Base-by-base conservation (phyloP, 2,797 vertebrate species). In the Paedocypris micromegethes region DNA sequence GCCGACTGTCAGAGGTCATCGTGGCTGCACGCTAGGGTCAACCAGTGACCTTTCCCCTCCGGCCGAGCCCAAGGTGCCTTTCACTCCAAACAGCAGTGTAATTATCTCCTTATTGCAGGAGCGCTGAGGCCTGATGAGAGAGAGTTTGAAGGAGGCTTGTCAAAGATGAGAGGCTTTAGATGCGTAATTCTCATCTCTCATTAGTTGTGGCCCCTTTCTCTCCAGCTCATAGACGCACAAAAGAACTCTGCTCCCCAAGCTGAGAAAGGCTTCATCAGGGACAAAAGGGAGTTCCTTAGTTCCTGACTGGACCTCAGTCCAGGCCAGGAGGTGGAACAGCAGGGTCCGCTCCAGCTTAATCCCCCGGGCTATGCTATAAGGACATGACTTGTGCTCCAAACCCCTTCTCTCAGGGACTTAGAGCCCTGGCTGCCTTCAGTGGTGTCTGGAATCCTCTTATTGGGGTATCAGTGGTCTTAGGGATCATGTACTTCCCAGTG, bases 1-100 rank as follows among this genome's bases (percentile, higher is more conserved):
- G 53, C 74, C 67, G 71, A 76, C 75, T 70, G 70, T 76, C 69
- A 66, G 72, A 62, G 76, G 72, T 80, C 77, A 77, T 64, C 43
- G 54, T 48, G 65, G 72, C 75, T 75, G 77, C 76, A 79, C 75
- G 74, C 74, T 75, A 49, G 58, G 79, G 81, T 83, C 78, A 79
- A n/a, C 66, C 64, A 2, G 62, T 58, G 77, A 78, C 78, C 79
- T 77, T 57, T 73, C 69, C 65, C 77, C 81, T 78, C 58, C 62
- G 61, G 72, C 63, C 65, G 55, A 66, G 68, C 65, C 61, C 48
- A 44, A 75, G 74, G 74, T 73, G 74, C 63, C 71, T 72, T 76
- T 77, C 72, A 68, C 66, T 76, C 71, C 72, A 73, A 78, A 72
- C 66, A 69, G 71, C 50, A 51, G 68, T 64, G 66, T 75, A 79